Evolutionary conservation across 2,888 invertebrate species (phyloP), one percentile per base, ranked within the genome.

Genomic region (Argyresthia goedartella): DNA sequence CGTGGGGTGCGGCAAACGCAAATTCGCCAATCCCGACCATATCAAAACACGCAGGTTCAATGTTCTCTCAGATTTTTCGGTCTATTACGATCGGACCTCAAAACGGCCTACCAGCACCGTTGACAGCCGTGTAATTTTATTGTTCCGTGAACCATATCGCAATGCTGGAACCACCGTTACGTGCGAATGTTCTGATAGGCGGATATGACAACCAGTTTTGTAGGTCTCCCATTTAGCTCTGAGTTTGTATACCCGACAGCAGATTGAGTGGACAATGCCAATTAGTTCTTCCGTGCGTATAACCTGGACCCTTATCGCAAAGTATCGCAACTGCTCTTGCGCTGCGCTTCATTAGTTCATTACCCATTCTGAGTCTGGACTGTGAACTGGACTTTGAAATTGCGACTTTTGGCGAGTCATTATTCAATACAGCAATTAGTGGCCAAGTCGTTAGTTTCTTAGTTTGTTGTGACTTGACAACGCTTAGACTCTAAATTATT

Each of bases 141-240:
- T 79, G 80, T 79, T 75, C 71, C 72, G 69, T 76, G 76, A 77
- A 81, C 77, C 78, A 81, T 75, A 81, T 81, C 76, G 67, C 70
- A 77, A 74, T 68, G 70, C 63, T 66, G 64, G 66, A 73, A 71
- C 64, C 60, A 77, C 84, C 80, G 84, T 84, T 84, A 84, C 67
- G 65, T 68, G 76, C 73, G 70, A 80, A 73, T 67, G 76, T 62
- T 66, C 73, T 64, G 62, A 71, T 75, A 67, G 25, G 77, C 69
- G 79, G 78, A 80, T 76, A 72, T 62, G 60, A 61, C 50, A 50
- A 50, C 50, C 67, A 57, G 62, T 64, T 67, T 66, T 62, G 65
- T 67, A 65, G 60, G 64, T 57, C 62, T 61, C 42, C 61, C 68
- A 62, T 62, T 43, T 43, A 13, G 43, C 39, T 11, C 2, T 16